A percentile compares a stretch with the other conserved stretches of the same genome.
These are phyloP conservation scores for Oscheius onirici DNA, from an alignment of 2,888 invertebrate genomes.

Conservation along the genomic window DNA sequence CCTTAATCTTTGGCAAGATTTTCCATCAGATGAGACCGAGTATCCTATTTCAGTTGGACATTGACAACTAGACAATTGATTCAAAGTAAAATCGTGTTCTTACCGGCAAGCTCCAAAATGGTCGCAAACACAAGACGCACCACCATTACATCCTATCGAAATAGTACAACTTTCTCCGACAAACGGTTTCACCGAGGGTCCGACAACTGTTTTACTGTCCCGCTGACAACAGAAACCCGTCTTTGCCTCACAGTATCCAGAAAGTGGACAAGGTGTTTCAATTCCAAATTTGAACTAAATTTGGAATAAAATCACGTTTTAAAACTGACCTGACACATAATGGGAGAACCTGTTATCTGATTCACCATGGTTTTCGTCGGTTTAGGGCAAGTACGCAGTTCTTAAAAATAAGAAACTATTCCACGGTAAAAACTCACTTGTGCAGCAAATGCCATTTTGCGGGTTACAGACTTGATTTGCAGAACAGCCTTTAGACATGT, in stretches of 20 bases:
- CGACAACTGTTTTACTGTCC: not conserved
- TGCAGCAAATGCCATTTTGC: constrained; percentile 64
- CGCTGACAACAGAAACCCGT: constrained; percentile 63
- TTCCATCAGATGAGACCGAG: constrained; percentile 53
- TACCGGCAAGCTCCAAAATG: constrained; percentile 45
- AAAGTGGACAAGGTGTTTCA: constrained; percentile 53
- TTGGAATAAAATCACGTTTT: not conserved
- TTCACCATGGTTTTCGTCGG: constrained; percentile 62
- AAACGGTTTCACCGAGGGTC: constrained; percentile 9
- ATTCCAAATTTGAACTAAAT: constrained; percentile 42
- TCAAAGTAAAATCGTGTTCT: not conserved
- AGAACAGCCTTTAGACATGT: constrained; percentile 55
- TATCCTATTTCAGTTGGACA: constrained; percentile 65
- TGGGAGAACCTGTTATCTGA: constrained; percentile 53
- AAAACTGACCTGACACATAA: constrained; percentile 55
- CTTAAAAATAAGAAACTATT: constrained; percentile 40
- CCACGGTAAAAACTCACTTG: constrained; percentile 51
- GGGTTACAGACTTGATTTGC: constrained; percentile 65
- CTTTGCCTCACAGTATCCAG: constrained; percentile 57
- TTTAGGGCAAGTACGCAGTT: constrained; percentile 64
- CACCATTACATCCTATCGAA: constrained; percentile 54
- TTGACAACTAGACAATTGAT: constrained; percentile 52
- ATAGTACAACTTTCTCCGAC: constrained; percentile 46
- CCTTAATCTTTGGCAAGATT: constrained; percentile 58
- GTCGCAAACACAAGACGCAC: constrained; percentile 61